Evolutionary conservation across 2,113 vertebrate genomes (phyloP).

Genomic region (Cryptotis parvus): DNA sequence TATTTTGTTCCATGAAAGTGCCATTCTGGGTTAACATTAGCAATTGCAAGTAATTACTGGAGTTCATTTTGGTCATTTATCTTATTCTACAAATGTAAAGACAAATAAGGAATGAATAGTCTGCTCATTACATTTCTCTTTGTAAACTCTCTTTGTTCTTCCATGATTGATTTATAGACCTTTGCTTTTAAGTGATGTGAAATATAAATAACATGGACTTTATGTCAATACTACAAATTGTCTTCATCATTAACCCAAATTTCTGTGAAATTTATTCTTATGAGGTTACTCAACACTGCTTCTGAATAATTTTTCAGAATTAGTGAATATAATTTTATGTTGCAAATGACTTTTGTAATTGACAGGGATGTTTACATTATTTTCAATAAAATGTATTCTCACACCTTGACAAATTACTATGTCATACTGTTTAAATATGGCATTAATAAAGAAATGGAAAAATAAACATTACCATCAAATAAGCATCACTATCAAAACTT

Average conservation of each 20-base stretch:
- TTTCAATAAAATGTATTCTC: slow-evolving; percentile 58
- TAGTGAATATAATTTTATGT: slow-evolving; percentile 46
- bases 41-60: slow-evolving; percentile 40
- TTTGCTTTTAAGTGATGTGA: slow-evolving; percentile 59
- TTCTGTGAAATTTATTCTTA: slow-evolving; percentile 32
- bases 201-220: slow-evolving; percentile 59
- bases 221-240: slow-evolving; percentile 19
- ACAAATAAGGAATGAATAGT: background rate
- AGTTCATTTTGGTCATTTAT: slow-evolving; percentile 46
- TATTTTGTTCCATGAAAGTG: slow-evolving; percentile 49
- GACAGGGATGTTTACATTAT: slow-evolving; percentile 59
- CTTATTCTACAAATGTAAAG: slow-evolving; percentile 45
- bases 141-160: slow-evolving; percentile 60
- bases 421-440: slow-evolving; percentile 44
- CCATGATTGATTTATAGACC: slow-evolving; percentile 46
- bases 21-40: slow-evolving; percentile 49
- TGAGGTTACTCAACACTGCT: background rate
- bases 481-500: slow-evolving; percentile 48
- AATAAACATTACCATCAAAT: background rate
- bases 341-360: slow-evolving; percentile 53
- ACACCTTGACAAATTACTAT: slow-evolving; percentile 48
- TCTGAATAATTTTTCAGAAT: slow-evolving; percentile 62
- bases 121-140: slow-evolving; percentile 60
- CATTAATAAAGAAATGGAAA: slow-evolving; percentile 59
- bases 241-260: slow-evolving; percentile 43